These are phyloP conservation scores for Polypedilum pembai DNA, from an alignment of 1,140 invertebrate species.

Conservation along the genomic window DNA sequence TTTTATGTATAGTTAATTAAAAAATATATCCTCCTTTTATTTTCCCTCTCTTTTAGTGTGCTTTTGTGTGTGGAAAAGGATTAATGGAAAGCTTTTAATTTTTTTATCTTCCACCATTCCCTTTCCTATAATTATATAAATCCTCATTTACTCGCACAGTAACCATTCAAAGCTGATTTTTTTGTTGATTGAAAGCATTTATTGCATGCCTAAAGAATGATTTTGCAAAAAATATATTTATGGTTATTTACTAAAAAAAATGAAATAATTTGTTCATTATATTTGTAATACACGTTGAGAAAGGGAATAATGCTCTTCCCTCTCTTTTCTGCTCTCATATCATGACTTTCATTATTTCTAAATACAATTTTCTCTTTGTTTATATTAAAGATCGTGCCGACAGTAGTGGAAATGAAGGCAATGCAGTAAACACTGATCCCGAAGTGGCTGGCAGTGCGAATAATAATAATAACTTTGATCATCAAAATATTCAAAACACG, in stretches of 20 bases:
- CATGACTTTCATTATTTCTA: too few relatives aligned
- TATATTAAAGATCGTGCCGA: constrained; percentile 32
- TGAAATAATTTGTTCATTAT: not conserved
- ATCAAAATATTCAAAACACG: constrained; percentile 39
- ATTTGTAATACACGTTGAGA: too few relatives aligned
- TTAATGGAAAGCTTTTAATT: constrained; percentile 1
- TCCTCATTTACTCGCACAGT: not conserved
- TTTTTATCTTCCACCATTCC: not conserved
- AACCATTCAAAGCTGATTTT: not conserved
- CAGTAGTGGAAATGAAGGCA: constrained; percentile 43
- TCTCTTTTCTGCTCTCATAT: too few relatives aligned
- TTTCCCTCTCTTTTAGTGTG: not conserved
- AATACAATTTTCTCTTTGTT: not conserved
- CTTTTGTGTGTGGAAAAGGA: not conserved
- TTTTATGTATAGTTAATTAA: too few relatives aligned
- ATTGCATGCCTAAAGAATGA: not conserved
- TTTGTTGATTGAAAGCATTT: not conserved
- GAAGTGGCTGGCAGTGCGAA: constrained; percentile 30
- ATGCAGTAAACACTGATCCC: constrained; percentile 37
- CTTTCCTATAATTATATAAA: not conserved
- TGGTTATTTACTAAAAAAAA: not conserved
- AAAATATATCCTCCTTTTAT: too few relatives aligned
- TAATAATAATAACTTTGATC: constrained; percentile 27
- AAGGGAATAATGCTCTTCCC: too few relatives aligned
- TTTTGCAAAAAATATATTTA: not conserved